Conservation (phyloP, 2,888 invertebrate species). For the Cremastinae sp. region DNA sequence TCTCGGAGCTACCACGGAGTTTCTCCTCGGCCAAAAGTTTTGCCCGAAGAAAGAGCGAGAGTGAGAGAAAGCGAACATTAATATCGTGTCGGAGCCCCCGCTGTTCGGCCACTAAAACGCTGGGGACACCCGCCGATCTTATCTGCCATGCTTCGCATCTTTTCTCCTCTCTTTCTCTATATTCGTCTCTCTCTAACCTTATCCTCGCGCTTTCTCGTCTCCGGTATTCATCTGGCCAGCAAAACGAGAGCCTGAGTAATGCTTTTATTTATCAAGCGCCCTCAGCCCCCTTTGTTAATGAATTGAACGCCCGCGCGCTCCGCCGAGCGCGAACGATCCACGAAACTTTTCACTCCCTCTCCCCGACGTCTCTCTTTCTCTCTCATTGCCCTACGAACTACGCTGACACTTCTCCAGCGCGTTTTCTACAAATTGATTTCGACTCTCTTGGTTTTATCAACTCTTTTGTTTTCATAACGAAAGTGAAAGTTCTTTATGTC, state of each 20-base stretch:
- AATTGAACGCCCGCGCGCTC: conserved; percentile 65
- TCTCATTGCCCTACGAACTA: conserved; percentile 19
- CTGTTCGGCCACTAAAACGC: conserved; percentile 79
- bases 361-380: conserved; percentile 35
- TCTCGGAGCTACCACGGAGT: too few relatives aligned
- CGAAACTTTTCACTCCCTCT: conserved; percentile 52
- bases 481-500: too few relatives aligned
- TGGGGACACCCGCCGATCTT: conserved; percentile 81
- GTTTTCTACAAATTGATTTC: too few relatives aligned
- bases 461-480: too few relatives aligned
- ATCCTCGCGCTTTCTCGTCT: conserved; percentile 70
- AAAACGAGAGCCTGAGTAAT: conserved; percentile 78
- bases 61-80: conserved; percentile 78
- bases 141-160: conserved; percentile 70
- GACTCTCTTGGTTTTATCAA: too few relatives aligned
- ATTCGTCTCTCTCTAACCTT: conserved; percentile 74
- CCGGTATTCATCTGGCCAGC: conserved; percentile 77
- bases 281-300: conserved; percentile 54
- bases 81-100: conserved; percentile 80
- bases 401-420: conserved; percentile 30
- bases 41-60: conserved; percentile 18
- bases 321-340: conserved; percentile 32
- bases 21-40: too few relatives aligned
- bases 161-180: too few relatives aligned
- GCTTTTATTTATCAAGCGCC: conserved; percentile 80